Base-by-base conservation (phyloP, 2,888 invertebrate genomes). In the Alsophila aescularia region DNA sequence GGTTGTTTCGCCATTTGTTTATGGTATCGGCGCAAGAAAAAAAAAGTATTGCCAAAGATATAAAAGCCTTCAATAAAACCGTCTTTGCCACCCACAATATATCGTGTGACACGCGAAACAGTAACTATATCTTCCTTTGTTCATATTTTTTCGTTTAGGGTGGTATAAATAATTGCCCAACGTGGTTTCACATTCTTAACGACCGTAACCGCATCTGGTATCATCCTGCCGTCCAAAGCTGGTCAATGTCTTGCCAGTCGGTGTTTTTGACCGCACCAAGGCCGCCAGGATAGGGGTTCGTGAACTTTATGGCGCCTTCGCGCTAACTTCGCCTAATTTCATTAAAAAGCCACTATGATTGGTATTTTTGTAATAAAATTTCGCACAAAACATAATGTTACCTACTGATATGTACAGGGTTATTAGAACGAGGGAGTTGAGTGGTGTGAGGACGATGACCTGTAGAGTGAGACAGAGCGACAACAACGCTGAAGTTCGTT, bases 401-500 rank as follows among this genome's bases (percentile, higher is more conserved):
- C 70, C 72, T 69, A 77, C 70, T 75, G 78, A 77, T 82, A 83
- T 78, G 74, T 70, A 79, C 76, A 78, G 88, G 85, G 85, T 87
- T 89, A 87, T 86, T 87, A 85, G 85, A 85, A 83, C 82, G 83
- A 82, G 85, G 86, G 87, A 87, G 82, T 75, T 72, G 81, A 77
- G 81, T 76, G 75, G 72, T 77, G 76, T 70, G 75, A 77, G 89
- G 89, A 79, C 90, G 83, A 87, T 90, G 91, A 90, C 90, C 91
- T 68, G 76, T 65, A 85, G 90, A 86, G 86, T 81, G 90, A 87
- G 91, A 90, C 78, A 66, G 90, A 89, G 70, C 79, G 85, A 91
- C 90, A 91, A 91, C 90, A 91, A 89, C 78, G 67, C 77, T 89
- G 90, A 90, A 90, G 89, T 90, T 90, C 80, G 89, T 79, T 81